Evolutionary conservation across 2,113 vertebrate species (phyloP), one percentile per base, ranked within the genome.

Genomic region (Aldabrachelys gigantea): DNA sequence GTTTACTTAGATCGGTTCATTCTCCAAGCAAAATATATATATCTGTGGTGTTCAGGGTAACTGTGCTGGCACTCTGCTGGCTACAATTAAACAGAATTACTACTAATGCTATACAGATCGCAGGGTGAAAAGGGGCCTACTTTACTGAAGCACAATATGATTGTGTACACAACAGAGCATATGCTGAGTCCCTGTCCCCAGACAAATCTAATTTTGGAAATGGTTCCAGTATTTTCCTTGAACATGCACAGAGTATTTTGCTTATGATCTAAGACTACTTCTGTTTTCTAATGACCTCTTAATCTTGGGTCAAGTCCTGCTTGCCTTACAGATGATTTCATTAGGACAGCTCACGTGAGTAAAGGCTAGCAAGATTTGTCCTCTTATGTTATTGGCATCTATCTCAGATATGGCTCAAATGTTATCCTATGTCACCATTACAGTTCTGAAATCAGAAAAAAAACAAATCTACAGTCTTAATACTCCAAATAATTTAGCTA

Each of bases 1-100:
- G 1, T 31, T 82, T 65, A 86, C 19, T 72, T 84, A 59, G 6
- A 93, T 86, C 8, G 76, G 5, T 5, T 81, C 10, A 21, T 12
- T 88, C 92, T 90, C 65, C 80, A 96, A 88, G 44, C 6, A 93
- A 84, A 57, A 25, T 41, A 65, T 31, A 90, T 44, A 85, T 4
- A 80, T 31, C 50, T 91, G 1, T 75, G 6, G 6, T 83, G 4
- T 87, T 80, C 50, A 57, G 35, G 93, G 50, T 80, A 78, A 38
- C 4, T 35, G 8, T 38, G 56, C 19, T 80, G 35, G 59, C 86
- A 6, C 1, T 92, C 21, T 72, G 25, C 7, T 89, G 10, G 12
- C 27, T 59, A 44, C 44, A 90, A 79, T 87, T 54, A 54, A 21
- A 88, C 52, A 19, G 84, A 80, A 72, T 31, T 22, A 1, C 16